A percentile compares a stretch with the other conserved stretches of the same genome.
Evolutionary conservation across 1,140 invertebrate genomes (phyloP).

Genomic region (Drosophila pachea): DNA sequence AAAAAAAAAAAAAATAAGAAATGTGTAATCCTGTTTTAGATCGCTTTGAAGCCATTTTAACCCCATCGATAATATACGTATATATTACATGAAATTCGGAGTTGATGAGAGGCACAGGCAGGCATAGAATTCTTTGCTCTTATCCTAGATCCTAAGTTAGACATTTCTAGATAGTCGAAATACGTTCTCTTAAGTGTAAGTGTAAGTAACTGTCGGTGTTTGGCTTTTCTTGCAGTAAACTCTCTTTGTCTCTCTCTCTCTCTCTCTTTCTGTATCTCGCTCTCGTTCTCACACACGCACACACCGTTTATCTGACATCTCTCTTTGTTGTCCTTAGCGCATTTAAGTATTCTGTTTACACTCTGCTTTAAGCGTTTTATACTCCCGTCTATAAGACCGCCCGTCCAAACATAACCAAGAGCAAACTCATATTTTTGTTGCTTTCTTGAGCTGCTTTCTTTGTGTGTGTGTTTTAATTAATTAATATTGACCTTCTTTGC

Average conservation of each 20-base stretch:
- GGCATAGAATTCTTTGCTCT: slow-evolving; percentile 8
- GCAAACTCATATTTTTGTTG: slow-evolving; percentile 25
- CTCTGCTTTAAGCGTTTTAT: slow-evolving; percentile 6
- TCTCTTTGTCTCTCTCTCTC: slow-evolving; percentile 7
- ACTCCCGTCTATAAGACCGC: slow-evolving; percentile 4
- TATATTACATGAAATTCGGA: slow-evolving; percentile 71
- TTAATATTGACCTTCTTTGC: neutral
- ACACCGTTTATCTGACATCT: slow-evolving; percentile 1
- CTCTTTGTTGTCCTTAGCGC: slow-evolving; percentile 40
- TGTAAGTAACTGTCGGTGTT: slow-evolving; percentile 68
- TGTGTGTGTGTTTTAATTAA: neutral
- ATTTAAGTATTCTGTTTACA: slow-evolving; percentile 20
- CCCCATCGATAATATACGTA: slow-evolving; percentile 30
- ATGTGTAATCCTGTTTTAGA: slow-evolving; percentile 11
- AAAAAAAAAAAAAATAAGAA: neutral
- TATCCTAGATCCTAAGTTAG: slow-evolving; percentile 47
- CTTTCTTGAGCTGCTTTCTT: slow-evolving; percentile 39
- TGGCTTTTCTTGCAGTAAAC: slow-evolving; percentile 50
- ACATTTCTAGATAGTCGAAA: slow-evolving; percentile 32
- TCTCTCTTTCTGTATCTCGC: slow-evolving; percentile 7
- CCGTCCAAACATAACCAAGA: slow-evolving; percentile 3
- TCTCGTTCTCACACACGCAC: too few species aligned
- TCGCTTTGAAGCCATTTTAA: slow-evolving; percentile 26
- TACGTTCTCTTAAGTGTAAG: slow-evolving; percentile 24
- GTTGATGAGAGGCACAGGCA: slow-evolving; percentile 60